phyloP scores from a whole-genome alignment of 2,797 vertebrate species.

The Lagocephalus sceleratus region DNA sequence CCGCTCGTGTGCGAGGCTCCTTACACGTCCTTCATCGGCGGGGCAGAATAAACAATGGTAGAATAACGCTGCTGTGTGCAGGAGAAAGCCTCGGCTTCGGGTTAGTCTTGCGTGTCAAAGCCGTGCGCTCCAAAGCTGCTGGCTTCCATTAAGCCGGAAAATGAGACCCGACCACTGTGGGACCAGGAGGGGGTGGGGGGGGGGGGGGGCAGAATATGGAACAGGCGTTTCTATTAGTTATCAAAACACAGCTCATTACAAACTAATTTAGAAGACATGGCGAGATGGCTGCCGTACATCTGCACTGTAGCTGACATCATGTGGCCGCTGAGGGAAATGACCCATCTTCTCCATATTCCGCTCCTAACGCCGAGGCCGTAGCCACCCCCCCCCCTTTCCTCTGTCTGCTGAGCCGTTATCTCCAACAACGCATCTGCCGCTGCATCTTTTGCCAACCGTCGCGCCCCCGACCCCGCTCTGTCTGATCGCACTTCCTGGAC shows the following conservation, averaged over 20 bases:
- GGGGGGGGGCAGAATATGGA: slow-evolving; percentile 30
- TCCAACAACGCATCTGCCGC: slow-evolving; percentile 53
- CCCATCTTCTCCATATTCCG: slow-evolving; percentile 37
- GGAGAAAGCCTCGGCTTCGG: slow-evolving; percentile 9
- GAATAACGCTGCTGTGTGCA: slow-evolving; percentile 26
- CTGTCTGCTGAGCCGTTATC: slow-evolving; percentile 11
- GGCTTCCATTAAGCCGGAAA: slow-evolving; percentile 43
- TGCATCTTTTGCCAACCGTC: slow-evolving; percentile 53
- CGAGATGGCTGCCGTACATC: slow-evolving; percentile 25
- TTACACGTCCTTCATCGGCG: slow-evolving; percentile 7
- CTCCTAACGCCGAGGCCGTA: slow-evolving; percentile 27
- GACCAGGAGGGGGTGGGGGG: slow-evolving; percentile 32
- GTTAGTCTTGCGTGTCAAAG: slow-evolving; percentile 1
- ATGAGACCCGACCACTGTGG: slow-evolving; percentile 5
- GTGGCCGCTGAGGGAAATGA: slow-evolving; percentile 22
- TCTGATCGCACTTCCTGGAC: slow-evolving; percentile 52
- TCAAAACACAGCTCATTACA: slow-evolving; percentile 43
- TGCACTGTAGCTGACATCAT: slow-evolving; percentile 46
- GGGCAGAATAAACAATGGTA: slow-evolving; percentile 32
- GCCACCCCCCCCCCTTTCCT: no score
- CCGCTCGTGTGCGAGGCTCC: slow-evolving; percentile 15
- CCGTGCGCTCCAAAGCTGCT: slow-evolving; percentile 35
- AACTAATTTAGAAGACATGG: slow-evolving; percentile 36
- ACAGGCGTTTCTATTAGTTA: slow-evolving; percentile 39
- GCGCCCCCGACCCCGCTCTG: slow-evolving; percentile 32